These are phyloP conservation scores for Ceraclea dissimilis DNA, from an alignment of 2,888 invertebrate species.

Conservation along the genomic window DNA sequence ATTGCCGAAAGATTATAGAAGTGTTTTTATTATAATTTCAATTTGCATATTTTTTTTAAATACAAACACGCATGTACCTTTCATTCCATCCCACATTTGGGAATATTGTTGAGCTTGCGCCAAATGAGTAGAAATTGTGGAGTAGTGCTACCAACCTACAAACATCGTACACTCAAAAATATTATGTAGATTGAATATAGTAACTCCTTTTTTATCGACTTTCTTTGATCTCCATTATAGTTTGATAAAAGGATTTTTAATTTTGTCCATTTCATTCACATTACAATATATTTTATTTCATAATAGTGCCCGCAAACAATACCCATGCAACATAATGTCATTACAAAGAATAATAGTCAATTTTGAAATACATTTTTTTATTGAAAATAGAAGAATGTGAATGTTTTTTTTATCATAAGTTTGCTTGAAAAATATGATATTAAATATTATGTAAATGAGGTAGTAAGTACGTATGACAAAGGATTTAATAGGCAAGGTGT, in stretches of 20 bases:
- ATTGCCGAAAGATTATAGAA: too few species aligned
- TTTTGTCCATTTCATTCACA: constrained; percentile 11
- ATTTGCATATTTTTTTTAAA: too few species aligned
- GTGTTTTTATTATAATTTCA: too few species aligned
- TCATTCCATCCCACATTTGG: too few species aligned
- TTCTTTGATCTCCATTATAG: constrained; percentile 22
- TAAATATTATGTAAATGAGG: background rate
- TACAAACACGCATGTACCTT: too few species aligned
- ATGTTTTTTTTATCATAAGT: background rate
- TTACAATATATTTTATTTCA: background rate
- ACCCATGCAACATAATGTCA: background rate
- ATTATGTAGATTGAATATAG: too few species aligned
- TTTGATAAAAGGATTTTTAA: constrained; percentile 10
- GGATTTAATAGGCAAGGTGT: background rate
- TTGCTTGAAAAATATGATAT: background rate
- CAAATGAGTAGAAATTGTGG: too few species aligned
- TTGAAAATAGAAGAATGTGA: background rate
- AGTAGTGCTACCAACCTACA: too few species aligned
- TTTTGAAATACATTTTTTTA: background rate
- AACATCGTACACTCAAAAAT: too few species aligned
- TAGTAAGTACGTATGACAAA: background rate
- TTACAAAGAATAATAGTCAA: background rate
- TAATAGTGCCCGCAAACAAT: background rate
- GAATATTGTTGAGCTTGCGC: too few species aligned
- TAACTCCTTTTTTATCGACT: constrained; percentile 19